phyloP scores from a whole-genome alignment of 2,113 vertebrate species.

The Solenodon paradoxus region DNA sequence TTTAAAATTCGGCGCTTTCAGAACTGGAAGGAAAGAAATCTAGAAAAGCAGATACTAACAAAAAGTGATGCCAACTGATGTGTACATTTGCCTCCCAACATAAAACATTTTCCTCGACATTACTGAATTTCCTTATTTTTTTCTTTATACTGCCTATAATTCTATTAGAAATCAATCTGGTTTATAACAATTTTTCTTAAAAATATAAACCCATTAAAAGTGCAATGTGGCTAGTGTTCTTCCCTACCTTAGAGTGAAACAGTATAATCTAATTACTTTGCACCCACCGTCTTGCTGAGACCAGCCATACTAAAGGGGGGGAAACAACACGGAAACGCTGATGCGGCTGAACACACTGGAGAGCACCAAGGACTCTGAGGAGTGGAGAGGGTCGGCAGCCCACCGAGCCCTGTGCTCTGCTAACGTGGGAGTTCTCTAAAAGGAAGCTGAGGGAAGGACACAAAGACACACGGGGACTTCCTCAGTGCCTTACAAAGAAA shows the following conservation, averaged over 20 bases:
- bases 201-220: neutral
- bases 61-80: neutral
- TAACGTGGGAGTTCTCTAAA: neutral
- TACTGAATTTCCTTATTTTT: neutral
- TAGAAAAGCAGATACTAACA: slow-evolving; percentile 9
- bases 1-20: neutral
- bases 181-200: slow-evolving; percentile 8
- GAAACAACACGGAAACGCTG: neutral
- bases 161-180: neutral
- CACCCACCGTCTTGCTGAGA: neutral
- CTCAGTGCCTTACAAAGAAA: neutral
- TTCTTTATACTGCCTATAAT: slow-evolving; percentile 14
- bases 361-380: neutral
- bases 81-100: neutral
- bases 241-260: neutral
- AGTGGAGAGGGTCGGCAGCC: neutral
- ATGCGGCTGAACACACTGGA: neutral
- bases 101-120: neutral
- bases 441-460: neutral
- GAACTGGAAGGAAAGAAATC: neutral
- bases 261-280: slow-evolving; percentile 30
- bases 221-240: neutral
- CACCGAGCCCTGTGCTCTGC: neutral
- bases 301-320: neutral
- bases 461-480: neutral